A percentile compares a stretch with the other conserved stretches of the same genome.
Evolutionary conservation across 1,140 invertebrate species (phyloP).

Genomic region (Pentalonia nigronervosa): DNA sequence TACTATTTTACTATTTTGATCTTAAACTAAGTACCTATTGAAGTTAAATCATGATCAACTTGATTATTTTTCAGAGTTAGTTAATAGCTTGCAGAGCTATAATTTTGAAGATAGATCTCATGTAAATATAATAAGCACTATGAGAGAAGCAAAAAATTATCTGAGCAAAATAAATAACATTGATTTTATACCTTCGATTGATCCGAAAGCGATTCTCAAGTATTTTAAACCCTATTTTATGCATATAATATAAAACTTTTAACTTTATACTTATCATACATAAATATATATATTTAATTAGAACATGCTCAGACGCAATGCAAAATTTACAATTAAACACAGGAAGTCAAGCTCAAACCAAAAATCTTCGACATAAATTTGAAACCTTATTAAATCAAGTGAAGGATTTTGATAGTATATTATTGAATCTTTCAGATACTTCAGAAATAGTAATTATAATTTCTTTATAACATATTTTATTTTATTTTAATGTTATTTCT

Average conservation of each 20-base stretch:
- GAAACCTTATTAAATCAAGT: conserved; percentile 53
- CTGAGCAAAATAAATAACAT: conserved; percentile 68
- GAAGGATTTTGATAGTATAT: conserved; percentile 40
- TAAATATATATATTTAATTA: conserved; percentile 59
- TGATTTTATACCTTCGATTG: conserved; percentile 65
- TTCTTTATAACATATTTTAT: not conserved
- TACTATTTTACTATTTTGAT: not conserved
- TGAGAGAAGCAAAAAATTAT: conserved; percentile 69
- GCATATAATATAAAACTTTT: not conserved
- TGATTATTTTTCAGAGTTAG: conserved; percentile 56
- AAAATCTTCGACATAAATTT: conserved; percentile 36
- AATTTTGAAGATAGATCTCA: conserved; percentile 67
- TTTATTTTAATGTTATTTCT: not conserved
- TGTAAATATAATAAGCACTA: conserved; percentile 69
- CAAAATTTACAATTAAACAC: conserved; percentile 47
- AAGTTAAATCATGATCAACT: not conserved
- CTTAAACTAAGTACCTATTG: not conserved
- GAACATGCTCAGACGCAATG: conserved; percentile 61
- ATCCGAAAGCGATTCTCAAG: conserved; percentile 63
- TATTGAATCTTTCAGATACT: conserved; percentile 38
- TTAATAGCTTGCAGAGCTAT: conserved; percentile 65
- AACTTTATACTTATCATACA: not conserved
- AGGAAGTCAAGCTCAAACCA: not conserved
- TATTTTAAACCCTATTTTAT: conserved; percentile 61
- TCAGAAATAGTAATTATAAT: conserved; percentile 50